A percentile compares a stretch with the other conserved stretches of the same genome.
Conservation (phyloP, 1,140 invertebrate genomes). For the Fragariocoptes setiger region DNA sequence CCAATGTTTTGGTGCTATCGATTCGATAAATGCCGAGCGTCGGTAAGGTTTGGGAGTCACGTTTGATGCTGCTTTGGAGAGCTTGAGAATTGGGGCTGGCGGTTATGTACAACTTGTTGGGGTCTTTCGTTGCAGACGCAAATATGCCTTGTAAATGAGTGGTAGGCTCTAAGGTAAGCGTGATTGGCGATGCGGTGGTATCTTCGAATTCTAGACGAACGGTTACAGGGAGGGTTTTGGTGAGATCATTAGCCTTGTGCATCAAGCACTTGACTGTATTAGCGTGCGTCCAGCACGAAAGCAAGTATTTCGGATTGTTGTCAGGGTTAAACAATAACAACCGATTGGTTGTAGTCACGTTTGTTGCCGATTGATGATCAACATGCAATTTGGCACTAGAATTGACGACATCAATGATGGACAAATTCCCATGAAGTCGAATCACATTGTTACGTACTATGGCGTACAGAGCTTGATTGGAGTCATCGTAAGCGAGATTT, state of each 20-base stretch:
- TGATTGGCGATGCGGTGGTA: slow-evolving; percentile 5
- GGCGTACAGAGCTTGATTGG: too few relatives aligned
- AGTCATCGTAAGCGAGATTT: too few relatives aligned
- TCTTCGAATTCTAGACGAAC: slow-evolving; percentile 1
- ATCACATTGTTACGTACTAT: too few relatives aligned
- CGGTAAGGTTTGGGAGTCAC: too few relatives aligned
- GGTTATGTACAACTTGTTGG: slow-evolving; percentile 5
- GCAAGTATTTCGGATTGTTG: background rate
- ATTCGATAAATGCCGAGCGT: slow-evolving; percentile 7
- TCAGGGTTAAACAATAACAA: background rate
- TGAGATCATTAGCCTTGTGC: background rate
- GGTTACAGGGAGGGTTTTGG: background rate
- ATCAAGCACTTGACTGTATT: slow-evolving; percentile 9
- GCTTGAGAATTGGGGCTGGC: slow-evolving; percentile 9
- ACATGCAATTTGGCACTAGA: too few relatives aligned
- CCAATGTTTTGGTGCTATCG: background rate
- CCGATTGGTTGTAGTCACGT: too few relatives aligned
- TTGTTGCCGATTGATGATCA: too few relatives aligned
- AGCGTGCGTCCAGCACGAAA: slow-evolving; percentile 8
- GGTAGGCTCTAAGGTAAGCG: slow-evolving; percentile 2
- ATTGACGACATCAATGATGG: too few relatives aligned
- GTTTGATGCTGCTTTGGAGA: slow-evolving; percentile 1
- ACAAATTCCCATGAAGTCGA: too few relatives aligned
- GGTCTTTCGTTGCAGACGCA: background rate
- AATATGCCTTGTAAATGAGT: too few relatives aligned